Evolutionary conservation across 2,113 vertebrate species (phyloP).

Genomic region (Benitochromis conjunctus): DNA sequence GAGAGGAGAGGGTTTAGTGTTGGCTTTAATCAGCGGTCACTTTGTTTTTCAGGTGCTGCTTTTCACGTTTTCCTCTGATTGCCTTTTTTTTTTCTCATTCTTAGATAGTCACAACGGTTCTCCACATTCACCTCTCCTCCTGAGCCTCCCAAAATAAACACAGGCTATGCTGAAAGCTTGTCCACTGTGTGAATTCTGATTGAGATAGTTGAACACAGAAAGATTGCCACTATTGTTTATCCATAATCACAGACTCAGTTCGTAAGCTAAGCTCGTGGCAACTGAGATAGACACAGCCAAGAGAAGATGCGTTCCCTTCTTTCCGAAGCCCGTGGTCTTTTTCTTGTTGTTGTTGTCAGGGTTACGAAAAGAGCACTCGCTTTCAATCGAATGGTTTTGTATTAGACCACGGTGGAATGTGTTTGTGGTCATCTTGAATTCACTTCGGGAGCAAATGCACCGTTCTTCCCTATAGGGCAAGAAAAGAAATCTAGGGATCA

Average conservation of each 20-base stretch:
- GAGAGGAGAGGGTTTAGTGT: constrained; percentile 30
- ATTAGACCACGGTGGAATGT: constrained; percentile 39
- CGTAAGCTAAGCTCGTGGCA: constrained; percentile 37
- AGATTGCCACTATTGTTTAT: constrained; percentile 30
- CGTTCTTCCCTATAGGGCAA: constrained; percentile 15
- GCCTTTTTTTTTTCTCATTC: background rate
- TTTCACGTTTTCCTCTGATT: background rate
- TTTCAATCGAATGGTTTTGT: constrained; percentile 34
- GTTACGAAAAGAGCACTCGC: constrained; percentile 46
- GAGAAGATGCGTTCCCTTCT: constrained; percentile 9
- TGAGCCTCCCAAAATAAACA: background rate
- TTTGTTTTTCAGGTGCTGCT: constrained; percentile 34
- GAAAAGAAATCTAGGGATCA: constrained; percentile 54
- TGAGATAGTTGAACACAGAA: constrained; percentile 2
- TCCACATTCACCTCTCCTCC: background rate
- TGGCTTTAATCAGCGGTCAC: background rate
- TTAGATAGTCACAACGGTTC: background rate
- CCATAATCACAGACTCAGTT: constrained; percentile 29
- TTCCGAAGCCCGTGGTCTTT: constrained; percentile 14
- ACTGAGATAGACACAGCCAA: constrained; percentile 5
- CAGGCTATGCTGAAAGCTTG: background rate
- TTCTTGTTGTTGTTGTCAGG: constrained; percentile 28
- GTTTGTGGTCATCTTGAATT: constrained; percentile 60
- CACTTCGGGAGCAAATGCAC: constrained; percentile 41
- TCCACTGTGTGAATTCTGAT: background rate